phyloP scores from a whole-genome alignment of 2,113 vertebrate species.

The Paradoxurus hermaphroditus region DNA sequence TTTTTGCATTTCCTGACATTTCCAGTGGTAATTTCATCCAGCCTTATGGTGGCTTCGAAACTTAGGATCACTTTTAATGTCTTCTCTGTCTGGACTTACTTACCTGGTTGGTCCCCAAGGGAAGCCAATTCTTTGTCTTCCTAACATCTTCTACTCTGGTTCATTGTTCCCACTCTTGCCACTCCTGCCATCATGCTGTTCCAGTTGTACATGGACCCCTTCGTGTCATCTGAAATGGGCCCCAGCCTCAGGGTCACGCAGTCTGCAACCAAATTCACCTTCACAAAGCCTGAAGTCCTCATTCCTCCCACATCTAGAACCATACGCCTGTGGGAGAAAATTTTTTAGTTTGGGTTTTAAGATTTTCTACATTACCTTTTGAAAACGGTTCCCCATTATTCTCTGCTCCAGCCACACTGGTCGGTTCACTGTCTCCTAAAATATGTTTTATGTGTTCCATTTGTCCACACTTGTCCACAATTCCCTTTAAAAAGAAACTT shows the following conservation, averaged over 20 bases:
- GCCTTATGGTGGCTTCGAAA: background rate
- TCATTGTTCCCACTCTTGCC: background rate
- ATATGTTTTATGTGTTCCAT: background rate
- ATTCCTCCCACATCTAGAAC: background rate
- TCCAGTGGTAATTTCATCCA: background rate
- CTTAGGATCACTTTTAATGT: background rate
- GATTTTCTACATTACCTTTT: background rate
- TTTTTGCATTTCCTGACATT: background rate
- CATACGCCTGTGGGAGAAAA: background rate
- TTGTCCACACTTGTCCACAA: background rate
- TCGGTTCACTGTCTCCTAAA: background rate
- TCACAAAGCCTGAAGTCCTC: background rate
- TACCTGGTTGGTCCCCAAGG: background rate
- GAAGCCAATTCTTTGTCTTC: background rate
- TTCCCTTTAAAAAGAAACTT: background rate
- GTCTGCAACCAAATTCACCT: background rate
- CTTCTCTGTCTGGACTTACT: background rate
- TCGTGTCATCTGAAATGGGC: background rate
- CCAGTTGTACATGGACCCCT: background rate
- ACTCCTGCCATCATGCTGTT: background rate
- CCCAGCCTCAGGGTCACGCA: background rate
- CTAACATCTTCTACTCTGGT: background rate
- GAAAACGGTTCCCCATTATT: background rate
- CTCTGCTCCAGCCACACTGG: background rate
- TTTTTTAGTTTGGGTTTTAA: background rate